These are phyloP conservation scores for Portevinia maculata DNA, from an alignment of 2,888 invertebrate genomes.

Conservation along the genomic window DNA sequence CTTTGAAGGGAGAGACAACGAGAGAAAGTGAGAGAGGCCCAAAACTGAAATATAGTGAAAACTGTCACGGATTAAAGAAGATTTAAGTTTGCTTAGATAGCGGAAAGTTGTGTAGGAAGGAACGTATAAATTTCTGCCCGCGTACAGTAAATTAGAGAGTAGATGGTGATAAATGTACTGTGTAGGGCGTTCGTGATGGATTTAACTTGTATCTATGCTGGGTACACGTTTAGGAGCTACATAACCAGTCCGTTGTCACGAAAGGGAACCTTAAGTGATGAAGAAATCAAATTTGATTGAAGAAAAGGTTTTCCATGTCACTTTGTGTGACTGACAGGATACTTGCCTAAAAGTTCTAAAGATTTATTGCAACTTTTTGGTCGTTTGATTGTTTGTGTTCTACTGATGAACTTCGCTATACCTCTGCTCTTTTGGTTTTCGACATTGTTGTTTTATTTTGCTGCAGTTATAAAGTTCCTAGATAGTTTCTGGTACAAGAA, in stretches of 20 bases:
- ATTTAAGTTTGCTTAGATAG: slow-evolving; percentile 30
- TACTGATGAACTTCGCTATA: too few relatives aligned
- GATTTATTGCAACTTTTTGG: too few relatives aligned
- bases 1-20: too few relatives aligned
- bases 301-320: not conserved
- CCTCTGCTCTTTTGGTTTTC: too few relatives aligned
- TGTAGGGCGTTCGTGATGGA: not conserved
- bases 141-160: slow-evolving; percentile 20
- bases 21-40: too few relatives aligned
- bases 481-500: too few relatives aligned
- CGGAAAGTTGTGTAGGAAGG: not conserved
- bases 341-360: not conserved
- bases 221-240: too few relatives aligned
- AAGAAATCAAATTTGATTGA: not conserved
- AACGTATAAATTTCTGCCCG: slow-evolving; percentile 22
- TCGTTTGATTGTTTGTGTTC: too few relatives aligned
- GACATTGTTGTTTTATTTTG: too few relatives aligned
- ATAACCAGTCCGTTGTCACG: not conserved
- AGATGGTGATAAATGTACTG: slow-evolving; percentile 53
- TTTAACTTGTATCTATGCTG: not conserved
- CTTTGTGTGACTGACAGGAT: not conserved
- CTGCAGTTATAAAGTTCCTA: too few relatives aligned
- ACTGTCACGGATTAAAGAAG: slow-evolving; percentile 59
- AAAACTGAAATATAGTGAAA: slow-evolving; percentile 57
- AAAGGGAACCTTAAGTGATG: not conserved